Evolutionary conservation across 2,888 invertebrate species (phyloP).

Genomic region (Plusia festucae): DNA sequence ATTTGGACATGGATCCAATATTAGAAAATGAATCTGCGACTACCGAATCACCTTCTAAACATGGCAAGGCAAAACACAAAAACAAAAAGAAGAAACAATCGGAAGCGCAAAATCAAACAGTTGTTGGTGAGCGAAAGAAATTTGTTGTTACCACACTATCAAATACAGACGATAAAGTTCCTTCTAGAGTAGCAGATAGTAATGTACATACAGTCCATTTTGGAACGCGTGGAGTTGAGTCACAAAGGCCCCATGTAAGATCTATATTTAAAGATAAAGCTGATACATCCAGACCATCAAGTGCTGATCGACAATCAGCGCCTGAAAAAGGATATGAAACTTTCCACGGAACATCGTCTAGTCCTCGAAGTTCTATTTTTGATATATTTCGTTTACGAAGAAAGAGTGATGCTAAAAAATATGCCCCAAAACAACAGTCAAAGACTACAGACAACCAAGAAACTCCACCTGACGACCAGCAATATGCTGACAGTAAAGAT

Average conservation of each 20-base stretch:
- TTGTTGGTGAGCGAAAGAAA: conserved; percentile 82
- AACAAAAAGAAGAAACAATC: conserved; percentile 81
- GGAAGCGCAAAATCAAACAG: conserved; percentile 78
- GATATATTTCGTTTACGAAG: conserved; percentile 86
- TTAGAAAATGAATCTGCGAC: conserved; percentile 86
- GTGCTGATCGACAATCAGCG: conserved; percentile 79
- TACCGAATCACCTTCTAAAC: conserved; percentile 79
- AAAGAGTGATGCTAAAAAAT: conserved; percentile 86
- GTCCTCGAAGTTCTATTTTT: conserved; percentile 86
- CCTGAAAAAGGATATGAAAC: conserved; percentile 84
- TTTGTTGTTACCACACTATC: conserved; percentile 84
- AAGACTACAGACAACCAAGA: conserved; percentile 80
- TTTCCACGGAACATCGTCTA: conserved; percentile 86
- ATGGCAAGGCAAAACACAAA: conserved; percentile 83
- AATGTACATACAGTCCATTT: conserved; percentile 87
- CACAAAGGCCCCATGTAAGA: conserved; percentile 83
- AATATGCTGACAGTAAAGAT: conserved; percentile 75
- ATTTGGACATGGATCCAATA: conserved; percentile 84
- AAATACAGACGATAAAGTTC: conserved; percentile 76
- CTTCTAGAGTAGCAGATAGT: conserved; percentile 75
- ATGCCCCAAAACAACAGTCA: conserved; percentile 65
- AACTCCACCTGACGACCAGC: conserved; percentile 73
- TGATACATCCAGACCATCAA: conserved; percentile 79
- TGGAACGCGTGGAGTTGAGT: conserved; percentile 84
- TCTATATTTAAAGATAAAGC: conserved; percentile 83